Evolutionary conservation across 2,113 vertebrate genomes (phyloP).

Genomic region (Sigmodon hispidus): DNA sequence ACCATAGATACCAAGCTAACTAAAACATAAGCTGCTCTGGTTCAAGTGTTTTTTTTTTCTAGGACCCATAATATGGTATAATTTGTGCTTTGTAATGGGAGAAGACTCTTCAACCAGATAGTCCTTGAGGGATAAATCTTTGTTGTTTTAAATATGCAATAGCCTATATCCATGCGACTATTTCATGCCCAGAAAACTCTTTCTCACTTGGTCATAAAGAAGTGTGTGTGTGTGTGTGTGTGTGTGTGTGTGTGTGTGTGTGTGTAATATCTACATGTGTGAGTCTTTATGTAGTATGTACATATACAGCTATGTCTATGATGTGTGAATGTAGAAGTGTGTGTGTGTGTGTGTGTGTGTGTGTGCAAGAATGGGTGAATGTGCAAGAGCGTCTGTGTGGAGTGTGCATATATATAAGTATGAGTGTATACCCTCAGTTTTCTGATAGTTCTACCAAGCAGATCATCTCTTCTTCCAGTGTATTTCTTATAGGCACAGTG

Average conservation of each 20-base stretch:
- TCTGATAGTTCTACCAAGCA: neutral
- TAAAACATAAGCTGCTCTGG: neutral
- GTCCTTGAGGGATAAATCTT: neutral
- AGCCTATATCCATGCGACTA: neutral
- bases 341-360: neutral
- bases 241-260: neutral
- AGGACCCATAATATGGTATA: neutral
- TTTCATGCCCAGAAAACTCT: neutral
- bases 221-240: neutral
- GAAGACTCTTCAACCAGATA: neutral
- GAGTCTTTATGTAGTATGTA: neutral
- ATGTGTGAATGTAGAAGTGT: too few relatives aligned
- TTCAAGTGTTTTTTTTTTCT: neutral
- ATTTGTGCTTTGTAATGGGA: neutral
- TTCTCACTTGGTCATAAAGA: neutral
- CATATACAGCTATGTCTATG: neutral
- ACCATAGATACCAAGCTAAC: neutral
- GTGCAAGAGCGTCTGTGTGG: neutral
- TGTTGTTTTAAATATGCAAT: neutral
- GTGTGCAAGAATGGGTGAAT: neutral
- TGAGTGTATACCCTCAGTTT: neutral
- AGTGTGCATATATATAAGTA: neutral
- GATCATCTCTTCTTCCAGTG: neutral
- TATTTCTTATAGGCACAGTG: neutral
- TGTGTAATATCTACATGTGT: neutral